These are phyloP conservation scores for Theropithecus gelada DNA, from an alignment of 2,113 vertebrate genomes.

Conservation along the genomic window DNA sequence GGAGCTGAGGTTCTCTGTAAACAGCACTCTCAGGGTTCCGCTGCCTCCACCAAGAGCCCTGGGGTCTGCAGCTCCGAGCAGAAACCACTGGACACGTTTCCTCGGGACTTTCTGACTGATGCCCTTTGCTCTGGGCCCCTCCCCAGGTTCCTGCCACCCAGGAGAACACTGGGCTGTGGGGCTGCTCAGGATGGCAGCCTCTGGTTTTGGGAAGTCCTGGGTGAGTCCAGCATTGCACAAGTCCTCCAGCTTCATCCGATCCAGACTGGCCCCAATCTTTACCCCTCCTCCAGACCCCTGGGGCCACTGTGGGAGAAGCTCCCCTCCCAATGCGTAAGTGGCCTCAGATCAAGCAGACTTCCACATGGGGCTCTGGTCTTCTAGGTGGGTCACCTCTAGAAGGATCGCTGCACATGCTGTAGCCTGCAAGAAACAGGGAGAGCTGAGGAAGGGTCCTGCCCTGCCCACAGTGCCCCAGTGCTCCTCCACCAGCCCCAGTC, in stretches of 20 bases:
- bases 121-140: neutral
- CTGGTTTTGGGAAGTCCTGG: neutral
- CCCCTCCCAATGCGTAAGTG: neutral
- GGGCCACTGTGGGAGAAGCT: neutral
- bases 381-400: neutral
- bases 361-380: neutral
- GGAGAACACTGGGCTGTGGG: neutral
- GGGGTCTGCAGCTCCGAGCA: neutral
- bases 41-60: neutral
- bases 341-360: constrained; percentile 13
- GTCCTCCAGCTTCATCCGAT: neutral
- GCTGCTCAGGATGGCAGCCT: neutral
- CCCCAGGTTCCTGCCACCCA: neutral
- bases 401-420: neutral
- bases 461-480: fast-evolving
- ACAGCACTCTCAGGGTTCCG: neutral
- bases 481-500: neutral
- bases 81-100: neutral
- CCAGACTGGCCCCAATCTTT: neutral
- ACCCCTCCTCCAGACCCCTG: neutral
- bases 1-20: neutral
- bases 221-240: neutral
- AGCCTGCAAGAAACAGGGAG: neutral
- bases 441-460: neutral
- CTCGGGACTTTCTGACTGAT: neutral